Evolutionary conservation across 1,140 invertebrate species (phyloP).

Genomic region (Bombus sibiricus): DNA sequence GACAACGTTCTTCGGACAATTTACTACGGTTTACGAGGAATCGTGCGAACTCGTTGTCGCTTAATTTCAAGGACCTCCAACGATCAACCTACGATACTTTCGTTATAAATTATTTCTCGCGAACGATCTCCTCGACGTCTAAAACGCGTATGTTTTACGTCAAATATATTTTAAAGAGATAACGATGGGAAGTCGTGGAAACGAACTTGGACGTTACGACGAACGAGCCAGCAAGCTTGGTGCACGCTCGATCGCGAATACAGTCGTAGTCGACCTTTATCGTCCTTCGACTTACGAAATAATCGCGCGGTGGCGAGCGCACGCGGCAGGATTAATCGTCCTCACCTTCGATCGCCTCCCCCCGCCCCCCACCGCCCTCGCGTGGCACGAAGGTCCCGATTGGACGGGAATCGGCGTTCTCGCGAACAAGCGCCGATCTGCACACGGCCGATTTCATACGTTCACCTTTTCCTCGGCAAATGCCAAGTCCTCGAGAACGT

Average conservation of each 20-base stretch:
- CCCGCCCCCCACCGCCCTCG: too few species aligned
- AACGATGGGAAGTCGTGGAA: not conserved
- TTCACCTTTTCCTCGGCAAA: slow-evolving; percentile 70
- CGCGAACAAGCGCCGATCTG: not conserved
- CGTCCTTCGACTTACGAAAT: slow-evolving; percentile 74
- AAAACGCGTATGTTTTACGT: not conserved
- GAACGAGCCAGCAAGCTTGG: not conserved
- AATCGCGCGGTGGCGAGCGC: slow-evolving; percentile 32
- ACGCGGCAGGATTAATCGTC: slow-evolving; percentile 63
- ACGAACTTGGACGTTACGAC: not conserved
- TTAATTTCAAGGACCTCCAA: not conserved
- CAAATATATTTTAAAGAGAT: not conserved
- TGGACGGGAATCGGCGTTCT: slow-evolving; percentile 39
- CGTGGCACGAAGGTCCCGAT: slow-evolving; percentile 34
- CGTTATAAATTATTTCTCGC: not conserved
- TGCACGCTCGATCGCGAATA: slow-evolving; percentile 8
- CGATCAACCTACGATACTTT: not conserved
- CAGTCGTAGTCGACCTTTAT: slow-evolving; percentile 60
- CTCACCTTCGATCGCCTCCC: slow-evolving; percentile 58
- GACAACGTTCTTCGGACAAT: not conserved
- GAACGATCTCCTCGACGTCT: not conserved
- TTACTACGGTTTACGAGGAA: not conserved
- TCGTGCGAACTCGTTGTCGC: not conserved
- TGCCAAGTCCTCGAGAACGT: slow-evolving; percentile 69
- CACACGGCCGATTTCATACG: slow-evolving; percentile 51